Evolutionary conservation across 1,140 invertebrate species (phyloP).

Genomic region (Lerema accius): DNA sequence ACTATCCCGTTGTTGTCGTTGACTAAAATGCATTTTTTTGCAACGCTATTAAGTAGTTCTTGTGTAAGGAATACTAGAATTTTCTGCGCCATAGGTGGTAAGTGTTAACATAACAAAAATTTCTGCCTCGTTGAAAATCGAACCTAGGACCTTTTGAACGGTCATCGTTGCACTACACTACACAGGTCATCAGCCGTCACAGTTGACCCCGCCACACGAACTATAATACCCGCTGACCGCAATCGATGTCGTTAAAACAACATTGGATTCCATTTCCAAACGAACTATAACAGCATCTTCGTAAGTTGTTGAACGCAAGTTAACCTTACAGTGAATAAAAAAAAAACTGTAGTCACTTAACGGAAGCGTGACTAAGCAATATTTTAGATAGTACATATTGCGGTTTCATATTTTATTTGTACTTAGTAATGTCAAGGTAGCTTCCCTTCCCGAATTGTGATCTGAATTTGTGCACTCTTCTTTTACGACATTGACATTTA

Average conservation of each 20-base stretch:
- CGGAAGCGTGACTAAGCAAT: not conserved
- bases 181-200: too few relatives aligned
- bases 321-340: not conserved
- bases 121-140: too few relatives aligned
- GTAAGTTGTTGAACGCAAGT: not conserved
- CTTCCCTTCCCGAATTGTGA: conserved; percentile 5
- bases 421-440: conserved; percentile 18
- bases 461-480: conserved; percentile 3
- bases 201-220: not conserved
- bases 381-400: not conserved
- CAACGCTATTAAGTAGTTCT: too few relatives aligned
- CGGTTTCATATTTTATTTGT: not conserved
- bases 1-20: too few relatives aligned
- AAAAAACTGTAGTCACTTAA: not conserved
- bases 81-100: too few relatives aligned
- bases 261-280: not conserved
- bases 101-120: too few relatives aligned
- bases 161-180: too few relatives aligned
- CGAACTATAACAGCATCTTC: not conserved
- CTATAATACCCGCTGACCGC: not conserved
- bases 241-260: not conserved
- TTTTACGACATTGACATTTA: conserved; percentile 10
- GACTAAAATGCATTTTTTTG: too few relatives aligned
- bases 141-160: too few relatives aligned
- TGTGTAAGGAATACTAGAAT: too few relatives aligned